Evolutionary conservation across 1,140 invertebrate genomes (phyloP).

Genomic region (Drosophila miranda): DNA sequence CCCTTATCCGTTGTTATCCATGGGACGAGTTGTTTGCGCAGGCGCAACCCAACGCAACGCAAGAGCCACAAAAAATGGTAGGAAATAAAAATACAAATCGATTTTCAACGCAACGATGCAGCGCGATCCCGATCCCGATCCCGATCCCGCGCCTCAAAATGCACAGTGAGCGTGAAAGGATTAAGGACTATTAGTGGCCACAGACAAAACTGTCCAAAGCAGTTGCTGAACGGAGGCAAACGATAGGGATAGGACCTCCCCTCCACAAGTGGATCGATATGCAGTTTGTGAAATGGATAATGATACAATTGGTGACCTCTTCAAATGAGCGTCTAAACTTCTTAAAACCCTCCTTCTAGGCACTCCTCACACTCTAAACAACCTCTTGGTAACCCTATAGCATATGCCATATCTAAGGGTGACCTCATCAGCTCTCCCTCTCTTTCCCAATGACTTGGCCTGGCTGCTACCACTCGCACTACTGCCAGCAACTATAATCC

Average conservation of each 20-base stretch:
- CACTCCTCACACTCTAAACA: background rate
- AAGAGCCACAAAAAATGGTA: constrained; percentile 43
- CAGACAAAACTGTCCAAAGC: constrained; percentile 27
- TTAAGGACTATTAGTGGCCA: constrained; percentile 71
- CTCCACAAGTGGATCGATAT: background rate
- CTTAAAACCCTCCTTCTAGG: too few relatives aligned
- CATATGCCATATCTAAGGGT: background rate
- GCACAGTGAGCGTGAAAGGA: constrained; percentile 76
- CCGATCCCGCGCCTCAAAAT: constrained; percentile 33
- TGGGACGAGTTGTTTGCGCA: constrained; percentile 78
- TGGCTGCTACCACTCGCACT: constrained; percentile 16
- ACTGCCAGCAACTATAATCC: constrained; percentile 70
- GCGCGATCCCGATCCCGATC: background rate
- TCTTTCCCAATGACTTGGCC: constrained; percentile 22
- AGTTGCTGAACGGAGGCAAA: constrained; percentile 4
- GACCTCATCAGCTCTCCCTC: constrained; percentile 2
- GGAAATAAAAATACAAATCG: constrained; percentile 71
- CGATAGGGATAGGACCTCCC: background rate
- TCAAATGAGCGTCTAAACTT: background rate
- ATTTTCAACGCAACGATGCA: constrained; percentile 79
- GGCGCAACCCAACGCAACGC: constrained; percentile 74
- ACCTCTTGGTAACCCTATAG: constrained; percentile 18
- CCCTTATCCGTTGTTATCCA: constrained; percentile 80
- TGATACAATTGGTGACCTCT: background rate
- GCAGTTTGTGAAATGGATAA: background rate